These are phyloP conservation scores for Microvelia longipes DNA, from an alignment of 1,140 invertebrate species.

Conservation along the genomic window DNA sequence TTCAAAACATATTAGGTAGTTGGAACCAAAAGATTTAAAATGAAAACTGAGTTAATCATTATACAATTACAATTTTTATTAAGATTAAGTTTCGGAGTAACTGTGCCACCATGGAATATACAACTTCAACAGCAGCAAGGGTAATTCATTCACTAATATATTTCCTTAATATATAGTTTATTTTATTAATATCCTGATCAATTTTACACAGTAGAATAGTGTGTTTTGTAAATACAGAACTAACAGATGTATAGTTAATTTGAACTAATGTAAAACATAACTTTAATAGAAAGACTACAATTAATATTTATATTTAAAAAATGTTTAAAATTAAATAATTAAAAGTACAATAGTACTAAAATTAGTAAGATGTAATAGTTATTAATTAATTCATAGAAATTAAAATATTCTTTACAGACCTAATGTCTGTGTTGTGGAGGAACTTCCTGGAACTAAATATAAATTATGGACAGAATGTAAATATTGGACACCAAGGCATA, in stretches of 20 bases:
- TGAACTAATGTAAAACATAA: not conserved
- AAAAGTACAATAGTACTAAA: not conserved
- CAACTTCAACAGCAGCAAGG: conserved; percentile 30
- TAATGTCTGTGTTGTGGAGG: conserved; percentile 36
- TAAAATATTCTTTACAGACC: conserved; percentile 27
- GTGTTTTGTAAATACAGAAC: too few species aligned
- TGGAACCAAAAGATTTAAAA: too few species aligned
- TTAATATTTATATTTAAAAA: not conserved
- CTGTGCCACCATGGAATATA: conserved; percentile 29
- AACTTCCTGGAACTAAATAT: conserved; percentile 30
- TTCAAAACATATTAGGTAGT: too few species aligned
- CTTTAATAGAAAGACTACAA: not conserved
- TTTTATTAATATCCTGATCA: too few species aligned
- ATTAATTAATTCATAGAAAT: not conserved
- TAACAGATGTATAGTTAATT: not conserved
- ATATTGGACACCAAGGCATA: conserved; percentile 32
- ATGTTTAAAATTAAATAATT: not conserved
- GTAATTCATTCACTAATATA: conserved; percentile 15
- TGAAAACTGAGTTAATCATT: too few species aligned
- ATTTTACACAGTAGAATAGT: too few species aligned
- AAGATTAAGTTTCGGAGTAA: not conserved
- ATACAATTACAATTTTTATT: too few species aligned
- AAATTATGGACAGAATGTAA: conserved; percentile 36
- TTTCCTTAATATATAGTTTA: too few species aligned
- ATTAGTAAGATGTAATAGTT: not conserved